Evolutionary conservation across 2,888 invertebrate species (phyloP).

Genomic region (Melitaea athalia): DNA sequence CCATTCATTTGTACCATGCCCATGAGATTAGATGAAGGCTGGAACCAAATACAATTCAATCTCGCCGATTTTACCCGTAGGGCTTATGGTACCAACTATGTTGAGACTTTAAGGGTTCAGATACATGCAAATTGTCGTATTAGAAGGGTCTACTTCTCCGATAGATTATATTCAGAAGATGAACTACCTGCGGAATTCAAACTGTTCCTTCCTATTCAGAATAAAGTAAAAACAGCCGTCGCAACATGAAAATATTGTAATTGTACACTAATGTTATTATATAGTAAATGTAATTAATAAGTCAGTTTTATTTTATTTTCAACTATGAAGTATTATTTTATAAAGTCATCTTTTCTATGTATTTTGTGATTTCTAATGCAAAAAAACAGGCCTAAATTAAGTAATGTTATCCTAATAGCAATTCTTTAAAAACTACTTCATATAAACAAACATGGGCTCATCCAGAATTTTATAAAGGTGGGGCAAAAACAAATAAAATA

Average conservation of each 20-base stretch:
- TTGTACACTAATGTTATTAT: conserved; percentile 35
- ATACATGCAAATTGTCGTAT: conserved; percentile 98
- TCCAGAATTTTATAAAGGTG: no score
- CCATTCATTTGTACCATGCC: conserved; percentile 99
- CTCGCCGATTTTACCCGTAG: conserved; percentile 95
- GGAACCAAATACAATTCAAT: conserved; percentile 98
- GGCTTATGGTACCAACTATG: conserved; percentile 98
- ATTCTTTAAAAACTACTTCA: no score
- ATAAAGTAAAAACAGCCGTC: conserved; percentile 83
- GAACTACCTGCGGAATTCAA: conserved; percentile 98
- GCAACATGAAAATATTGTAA: conserved; percentile 65
- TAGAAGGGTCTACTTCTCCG: conserved; percentile 94
- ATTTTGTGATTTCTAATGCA: conserved; percentile 34
- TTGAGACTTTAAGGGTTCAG: conserved; percentile 94
- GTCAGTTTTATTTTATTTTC: conserved; percentile 57
- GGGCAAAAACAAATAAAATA: no score
- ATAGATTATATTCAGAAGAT: conserved; percentile 95
- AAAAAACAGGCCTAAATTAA: conserved; percentile 44
- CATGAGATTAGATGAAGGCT: conserved; percentile 95
- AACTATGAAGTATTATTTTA: conserved; percentile 48
- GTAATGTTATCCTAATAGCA: no score
- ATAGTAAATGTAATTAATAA: conserved; percentile 67
- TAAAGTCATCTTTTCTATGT: conserved; percentile 42
- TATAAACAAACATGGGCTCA: no score
- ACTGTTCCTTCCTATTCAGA: conserved; percentile 95